Conservation (phyloP, 2,113 vertebrate genomes). For the Hydropotes inermis region DNA sequence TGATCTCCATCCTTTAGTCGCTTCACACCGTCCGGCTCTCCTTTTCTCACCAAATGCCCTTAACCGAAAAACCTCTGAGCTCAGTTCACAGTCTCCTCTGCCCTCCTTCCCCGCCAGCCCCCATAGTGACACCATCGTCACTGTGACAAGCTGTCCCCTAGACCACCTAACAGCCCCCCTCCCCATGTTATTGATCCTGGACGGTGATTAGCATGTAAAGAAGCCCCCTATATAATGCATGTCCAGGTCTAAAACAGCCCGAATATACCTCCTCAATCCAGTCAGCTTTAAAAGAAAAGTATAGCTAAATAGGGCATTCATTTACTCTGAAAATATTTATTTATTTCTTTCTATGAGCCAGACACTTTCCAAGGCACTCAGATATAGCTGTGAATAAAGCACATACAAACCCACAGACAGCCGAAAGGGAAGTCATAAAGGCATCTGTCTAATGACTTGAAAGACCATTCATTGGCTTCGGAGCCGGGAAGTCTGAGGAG, state of each 20-base stretch:
- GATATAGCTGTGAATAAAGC: not conserved
- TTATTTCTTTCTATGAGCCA: not conserved
- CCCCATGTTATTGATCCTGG: not conserved
- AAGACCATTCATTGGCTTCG: not conserved
- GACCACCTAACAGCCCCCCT: not conserved
- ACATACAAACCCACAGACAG: too few relatives aligned
- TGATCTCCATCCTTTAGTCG: not conserved
- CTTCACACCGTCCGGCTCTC: not conserved
- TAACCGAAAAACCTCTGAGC: not conserved
- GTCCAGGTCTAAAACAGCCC: not conserved
- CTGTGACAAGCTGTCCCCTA: not conserved
- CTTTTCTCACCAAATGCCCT: not conserved
- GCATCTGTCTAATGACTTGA: not conserved
- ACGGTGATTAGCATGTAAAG: not conserved
- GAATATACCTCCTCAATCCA: not conserved
- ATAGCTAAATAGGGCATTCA: not conserved
- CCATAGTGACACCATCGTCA: rapidly evolving
- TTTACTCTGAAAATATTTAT: not conserved
- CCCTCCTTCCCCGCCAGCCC: too few relatives aligned
- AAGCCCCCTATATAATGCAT: not conserved
- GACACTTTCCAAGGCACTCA: not conserved
- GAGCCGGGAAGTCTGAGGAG: not conserved
- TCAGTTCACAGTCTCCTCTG: not conserved
- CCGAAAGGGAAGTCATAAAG: not conserved
- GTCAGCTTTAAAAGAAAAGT: not conserved